phyloP scores from a whole-genome alignment of 2,888 invertebrate genomes.

The Argyra leucocephala region DNA sequence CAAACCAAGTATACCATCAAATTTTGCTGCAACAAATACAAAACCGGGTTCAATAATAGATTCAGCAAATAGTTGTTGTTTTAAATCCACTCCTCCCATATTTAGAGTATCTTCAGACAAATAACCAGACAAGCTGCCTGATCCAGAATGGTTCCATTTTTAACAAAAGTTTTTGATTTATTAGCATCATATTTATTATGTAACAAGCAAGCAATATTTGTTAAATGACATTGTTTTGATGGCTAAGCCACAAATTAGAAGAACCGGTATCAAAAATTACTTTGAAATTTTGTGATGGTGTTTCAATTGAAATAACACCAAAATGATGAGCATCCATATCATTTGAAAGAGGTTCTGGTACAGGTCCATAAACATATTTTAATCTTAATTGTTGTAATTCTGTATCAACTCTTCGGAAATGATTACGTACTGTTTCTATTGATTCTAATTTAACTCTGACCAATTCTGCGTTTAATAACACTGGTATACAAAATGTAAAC shows the following conservation, averaged over 20 bases:
- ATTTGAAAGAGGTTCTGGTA: conserved; percentile 81
- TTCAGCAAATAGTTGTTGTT: conserved; percentile 87
- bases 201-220: conserved; percentile 80
- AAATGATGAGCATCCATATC: conserved; percentile 95
- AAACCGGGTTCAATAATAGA: conserved; percentile 89
- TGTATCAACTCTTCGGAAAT: conserved; percentile 68
- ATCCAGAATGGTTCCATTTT: conserved; percentile 95
- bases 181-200: conserved; percentile 92
- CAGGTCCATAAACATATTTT: conserved; percentile 50
- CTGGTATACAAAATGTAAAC: background rate
- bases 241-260: conserved; percentile 98
- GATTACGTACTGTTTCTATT: conserved; percentile 57
- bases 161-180: conserved; percentile 69
- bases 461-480: background rate
- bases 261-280: conserved; percentile 99
- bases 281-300: conserved; percentile 82
- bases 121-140: conserved; percentile 92
- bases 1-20: conserved; percentile 96
- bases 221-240: conserved; percentile 87
- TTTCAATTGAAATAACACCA: conserved; percentile 84
- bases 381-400: conserved; percentile 57
- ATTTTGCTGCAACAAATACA: conserved; percentile 95
- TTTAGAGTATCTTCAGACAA: conserved; percentile 80
- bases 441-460: conserved; percentile 65
- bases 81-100: conserved; percentile 63